A percentile compares a stretch with the other conserved stretches of the same genome.
These are phyloP conservation scores for Tethea ocularis DNA, from an alignment of 2,888 invertebrate species.

Conservation along the genomic window DNA sequence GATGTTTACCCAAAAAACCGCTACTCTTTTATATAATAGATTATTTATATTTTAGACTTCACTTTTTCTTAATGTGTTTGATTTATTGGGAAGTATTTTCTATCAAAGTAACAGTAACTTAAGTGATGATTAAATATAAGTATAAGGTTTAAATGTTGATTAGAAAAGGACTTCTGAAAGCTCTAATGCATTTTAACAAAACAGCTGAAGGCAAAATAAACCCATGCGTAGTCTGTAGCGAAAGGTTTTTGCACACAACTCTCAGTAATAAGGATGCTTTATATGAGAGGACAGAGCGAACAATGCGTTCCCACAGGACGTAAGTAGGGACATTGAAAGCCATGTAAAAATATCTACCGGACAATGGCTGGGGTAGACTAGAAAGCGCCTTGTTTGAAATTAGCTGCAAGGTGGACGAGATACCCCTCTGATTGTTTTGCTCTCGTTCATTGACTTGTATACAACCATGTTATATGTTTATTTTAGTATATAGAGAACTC, in stretches of 20 bases:
- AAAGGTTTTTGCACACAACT: slow-evolving; percentile 30
- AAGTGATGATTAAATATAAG: too few species aligned
- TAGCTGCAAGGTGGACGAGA: slow-evolving; percentile 29
- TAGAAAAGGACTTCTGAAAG: background rate
- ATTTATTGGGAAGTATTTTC: too few species aligned
- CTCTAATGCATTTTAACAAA: background rate
- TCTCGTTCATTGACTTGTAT: background rate
- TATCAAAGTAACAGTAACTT: too few species aligned
- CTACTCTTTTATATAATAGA: too few species aligned
- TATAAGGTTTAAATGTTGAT: background rate
- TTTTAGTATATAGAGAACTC: background rate
- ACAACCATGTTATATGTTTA: background rate
- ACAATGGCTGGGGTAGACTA: slow-evolving; percentile 64
- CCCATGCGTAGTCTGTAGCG: slow-evolving; percentile 13
- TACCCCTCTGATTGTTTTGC: background rate
- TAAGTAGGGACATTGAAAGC: slow-evolving; percentile 52
- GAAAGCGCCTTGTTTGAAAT: slow-evolving; percentile 53
- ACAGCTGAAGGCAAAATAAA: background rate
- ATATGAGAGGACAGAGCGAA: slow-evolving; percentile 56
- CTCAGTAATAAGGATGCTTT: slow-evolving; percentile 37
- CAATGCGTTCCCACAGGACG: slow-evolving; percentile 62
- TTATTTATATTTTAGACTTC: too few species aligned
- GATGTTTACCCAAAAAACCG: too few species aligned
- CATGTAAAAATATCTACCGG: slow-evolving; percentile 54
- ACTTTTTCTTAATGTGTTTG: too few species aligned